Evolutionary conservation across 2,113 vertebrate genomes (phyloP).

Genomic region (Pituophis catenifer): DNA sequence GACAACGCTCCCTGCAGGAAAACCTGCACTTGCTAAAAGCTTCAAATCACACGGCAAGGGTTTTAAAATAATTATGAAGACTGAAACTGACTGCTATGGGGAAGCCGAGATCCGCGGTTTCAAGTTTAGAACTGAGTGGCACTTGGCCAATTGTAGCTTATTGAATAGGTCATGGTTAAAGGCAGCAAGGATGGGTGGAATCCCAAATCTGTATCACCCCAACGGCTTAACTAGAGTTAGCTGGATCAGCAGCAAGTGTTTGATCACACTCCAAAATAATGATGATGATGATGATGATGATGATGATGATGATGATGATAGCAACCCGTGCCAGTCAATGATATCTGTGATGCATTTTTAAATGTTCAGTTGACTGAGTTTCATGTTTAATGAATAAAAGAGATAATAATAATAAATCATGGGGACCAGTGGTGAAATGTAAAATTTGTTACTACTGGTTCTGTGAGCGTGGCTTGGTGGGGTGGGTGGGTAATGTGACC

Average conservation of each 20-base stretch:
- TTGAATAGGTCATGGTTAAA: neutral
- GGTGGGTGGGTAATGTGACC: no score
- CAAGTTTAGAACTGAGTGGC: neutral
- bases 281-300: no score
- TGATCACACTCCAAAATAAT: neutral
- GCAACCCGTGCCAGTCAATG: no score
- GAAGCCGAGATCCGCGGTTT: neutral
- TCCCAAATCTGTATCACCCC: neutral
- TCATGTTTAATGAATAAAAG: no score
- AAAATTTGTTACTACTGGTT: no score
- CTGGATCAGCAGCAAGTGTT: neutral
- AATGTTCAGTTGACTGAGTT: no score
- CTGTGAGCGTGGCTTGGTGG: no score
- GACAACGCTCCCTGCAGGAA: slow-evolving; percentile 33
- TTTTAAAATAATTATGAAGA: slow-evolving; percentile 5
- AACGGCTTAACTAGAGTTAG: neutral
- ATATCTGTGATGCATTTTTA: no score
- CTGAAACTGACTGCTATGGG: neutral
- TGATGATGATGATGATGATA: no score
- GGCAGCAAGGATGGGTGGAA: neutral
- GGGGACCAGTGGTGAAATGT: no score
- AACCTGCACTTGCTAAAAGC: slow-evolving; percentile 4
- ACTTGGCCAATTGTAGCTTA: neutral
- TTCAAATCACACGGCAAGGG: neutral
- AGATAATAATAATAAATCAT: no score